Percentiles rank a stretch among this genome's conserved stretches.
Conservation (phyloP, 2,888 invertebrate species). For the Ectemnius continuus region DNA sequence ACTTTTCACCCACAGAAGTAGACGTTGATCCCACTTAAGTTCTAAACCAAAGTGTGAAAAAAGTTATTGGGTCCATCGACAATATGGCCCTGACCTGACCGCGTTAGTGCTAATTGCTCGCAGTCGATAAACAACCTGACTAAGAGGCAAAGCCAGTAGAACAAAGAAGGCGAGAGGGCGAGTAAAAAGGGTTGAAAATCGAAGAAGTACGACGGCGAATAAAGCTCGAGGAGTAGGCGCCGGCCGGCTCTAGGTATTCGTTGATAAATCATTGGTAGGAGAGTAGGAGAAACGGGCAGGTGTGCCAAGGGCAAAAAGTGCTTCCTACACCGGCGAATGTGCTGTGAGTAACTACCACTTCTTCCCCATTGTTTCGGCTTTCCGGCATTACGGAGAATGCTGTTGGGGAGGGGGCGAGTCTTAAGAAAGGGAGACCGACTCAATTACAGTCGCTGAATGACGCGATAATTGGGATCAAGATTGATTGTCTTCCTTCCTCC, state of each 20-base stretch:
- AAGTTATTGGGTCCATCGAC: too few species aligned
- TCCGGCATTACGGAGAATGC: slow-evolving; percentile 60
- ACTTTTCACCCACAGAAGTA: too few species aligned
- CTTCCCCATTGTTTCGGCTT: slow-evolving; percentile 55
- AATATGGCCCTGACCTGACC: slow-evolving; percentile 14
- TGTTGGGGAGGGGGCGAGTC: slow-evolving; percentile 21
- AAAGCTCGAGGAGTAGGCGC: slow-evolving; percentile 35
- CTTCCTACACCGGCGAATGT: slow-evolving; percentile 28
- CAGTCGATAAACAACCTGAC: background rate
- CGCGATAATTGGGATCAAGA: slow-evolving; percentile 74
- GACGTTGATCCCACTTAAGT: too few species aligned
- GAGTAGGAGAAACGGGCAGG: slow-evolving; percentile 30
- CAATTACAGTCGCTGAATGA: slow-evolving; percentile 73
- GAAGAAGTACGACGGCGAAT: slow-evolving; percentile 10
- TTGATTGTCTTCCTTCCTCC: slow-evolving; percentile 67
- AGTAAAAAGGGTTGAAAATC: slow-evolving; percentile 8
- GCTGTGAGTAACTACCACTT: slow-evolving; percentile 36
- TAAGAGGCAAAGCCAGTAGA: background rate
- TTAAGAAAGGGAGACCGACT: slow-evolving; percentile 55
- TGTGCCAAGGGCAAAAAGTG: slow-evolving; percentile 43
- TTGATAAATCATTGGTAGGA: slow-evolving; percentile 50
- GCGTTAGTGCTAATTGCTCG: slow-evolving; percentile 23
- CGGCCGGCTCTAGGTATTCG: slow-evolving; percentile 25
- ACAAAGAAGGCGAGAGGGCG: background rate
- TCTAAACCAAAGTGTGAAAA: too few species aligned